These are phyloP conservation scores for Zosterops hypoxanthus DNA, from an alignment of 2,113 vertebrate species.

Conservation along the genomic window DNA sequence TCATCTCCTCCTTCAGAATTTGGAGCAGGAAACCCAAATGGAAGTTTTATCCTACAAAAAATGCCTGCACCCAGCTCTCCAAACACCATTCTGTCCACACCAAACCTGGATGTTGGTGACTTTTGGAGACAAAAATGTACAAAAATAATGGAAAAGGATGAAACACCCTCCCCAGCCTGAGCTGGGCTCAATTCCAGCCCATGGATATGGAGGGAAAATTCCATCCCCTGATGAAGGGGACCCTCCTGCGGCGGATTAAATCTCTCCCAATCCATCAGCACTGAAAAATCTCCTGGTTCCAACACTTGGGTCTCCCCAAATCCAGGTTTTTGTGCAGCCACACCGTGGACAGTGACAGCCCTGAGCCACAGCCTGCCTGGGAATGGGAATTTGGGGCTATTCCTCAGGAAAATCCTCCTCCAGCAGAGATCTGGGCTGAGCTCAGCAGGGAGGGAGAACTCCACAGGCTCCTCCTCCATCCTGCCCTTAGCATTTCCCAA, in stretches of 20 bases:
- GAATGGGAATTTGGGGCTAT: not conserved
- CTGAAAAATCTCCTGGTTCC: not conserved
- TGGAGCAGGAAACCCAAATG: not conserved
- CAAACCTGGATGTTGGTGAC: not conserved
- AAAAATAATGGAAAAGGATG: not conserved
- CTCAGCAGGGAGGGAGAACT: not conserved
- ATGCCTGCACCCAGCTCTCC: not conserved
- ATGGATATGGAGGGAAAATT: accelerated
- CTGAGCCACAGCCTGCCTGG: not conserved
- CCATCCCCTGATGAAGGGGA: not conserved
- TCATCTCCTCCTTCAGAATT: not conserved
- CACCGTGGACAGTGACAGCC: not conserved
- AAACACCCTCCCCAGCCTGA: not conserved
- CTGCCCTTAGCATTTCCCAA: not conserved
- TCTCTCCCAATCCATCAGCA: not conserved
- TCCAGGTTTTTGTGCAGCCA: not conserved
- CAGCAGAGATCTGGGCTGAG: not conserved
- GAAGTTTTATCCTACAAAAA: accelerated
- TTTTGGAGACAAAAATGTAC: not conserved
- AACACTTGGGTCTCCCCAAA: not conserved
- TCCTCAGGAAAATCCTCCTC: not conserved
- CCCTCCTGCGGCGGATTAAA: not conserved
- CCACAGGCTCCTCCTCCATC: not conserved
- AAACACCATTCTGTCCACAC: no score
- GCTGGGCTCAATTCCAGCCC: not conserved